These are phyloP conservation scores for Seriola rivoliana DNA, from an alignment of 2,113 vertebrate genomes.

Conservation along the genomic window DNA sequence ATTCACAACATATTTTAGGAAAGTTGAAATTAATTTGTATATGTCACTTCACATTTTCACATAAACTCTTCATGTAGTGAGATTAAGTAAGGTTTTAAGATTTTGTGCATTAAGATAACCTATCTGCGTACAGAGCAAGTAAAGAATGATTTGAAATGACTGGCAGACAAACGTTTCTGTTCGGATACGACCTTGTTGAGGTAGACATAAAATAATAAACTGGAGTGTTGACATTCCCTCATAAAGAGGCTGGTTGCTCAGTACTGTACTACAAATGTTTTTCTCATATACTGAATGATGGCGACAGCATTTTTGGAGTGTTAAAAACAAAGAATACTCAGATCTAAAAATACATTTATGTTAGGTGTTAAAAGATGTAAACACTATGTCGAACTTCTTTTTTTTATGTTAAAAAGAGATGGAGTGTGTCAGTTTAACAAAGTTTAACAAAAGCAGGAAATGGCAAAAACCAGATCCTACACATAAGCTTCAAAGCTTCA, in stretches of 20 bases:
- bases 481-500: neutral
- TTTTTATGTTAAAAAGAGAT: neutral
- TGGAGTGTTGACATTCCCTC: slow-evolving; percentile 29
- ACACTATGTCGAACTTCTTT: neutral
- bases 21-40: neutral
- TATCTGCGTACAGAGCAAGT: neutral
- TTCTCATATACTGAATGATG: neutral
- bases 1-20: slow-evolving; percentile 1
- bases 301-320: neutral
- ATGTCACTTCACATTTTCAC: slow-evolving; percentile 7
- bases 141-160: neutral
- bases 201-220: slow-evolving; percentile 54
- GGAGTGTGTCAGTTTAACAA: slow-evolving; percentile 25
- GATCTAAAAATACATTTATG: slow-evolving; percentile 6
- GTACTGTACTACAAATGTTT: neutral
- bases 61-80: slow-evolving; percentile 4
- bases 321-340: slow-evolving; percentile 15
- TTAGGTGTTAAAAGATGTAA: neutral
- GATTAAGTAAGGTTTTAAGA: neutral
- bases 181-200: slow-evolving; percentile 37
- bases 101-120: neutral
- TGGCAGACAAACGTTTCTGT: neutral
- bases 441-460: slow-evolving; percentile 8
- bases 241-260: slow-evolving; percentile 4
- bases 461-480: neutral